Evolutionary conservation across 1,140 invertebrate genomes (phyloP).

Genomic region (Ptiloglossa arizonensis): DNA sequence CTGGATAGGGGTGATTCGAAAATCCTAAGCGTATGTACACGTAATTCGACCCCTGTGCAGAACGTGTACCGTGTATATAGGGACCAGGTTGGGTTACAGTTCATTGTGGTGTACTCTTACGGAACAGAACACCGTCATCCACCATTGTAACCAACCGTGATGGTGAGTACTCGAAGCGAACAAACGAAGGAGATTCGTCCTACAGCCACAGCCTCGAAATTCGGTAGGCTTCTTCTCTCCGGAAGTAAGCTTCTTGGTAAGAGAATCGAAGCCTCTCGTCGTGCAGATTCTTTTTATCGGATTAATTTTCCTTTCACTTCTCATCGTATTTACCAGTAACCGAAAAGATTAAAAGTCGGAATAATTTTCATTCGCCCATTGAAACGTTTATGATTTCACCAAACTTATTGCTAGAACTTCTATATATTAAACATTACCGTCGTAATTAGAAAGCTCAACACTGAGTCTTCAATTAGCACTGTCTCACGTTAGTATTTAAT

Average conservation of each 20-base stretch:
- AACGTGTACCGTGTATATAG: constrained; percentile 34
- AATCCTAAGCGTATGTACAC: constrained; percentile 31
- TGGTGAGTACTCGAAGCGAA: neutral
- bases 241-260: neutral
- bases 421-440: too few relatives aligned
- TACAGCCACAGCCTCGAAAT: neutral
- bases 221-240: constrained; percentile 28
- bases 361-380: too few relatives aligned
- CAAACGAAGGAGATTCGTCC: constrained; percentile 9
- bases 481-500: too few relatives aligned
- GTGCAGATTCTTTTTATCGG: neutral
- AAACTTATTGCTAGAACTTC: too few relatives aligned
- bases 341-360: too few relatives aligned
- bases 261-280: neutral
- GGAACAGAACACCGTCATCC: constrained; percentile 46
- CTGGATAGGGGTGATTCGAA: constrained; percentile 55
- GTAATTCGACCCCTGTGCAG: constrained; percentile 46
- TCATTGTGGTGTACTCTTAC: constrained; percentile 62
- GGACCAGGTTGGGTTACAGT: constrained; percentile 43
- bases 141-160: constrained; percentile 43
- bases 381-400: too few relatives aligned
- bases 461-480: too few relatives aligned
- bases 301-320: neutral
- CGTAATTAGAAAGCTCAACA: too few relatives aligned
- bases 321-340: too few relatives aligned